A percentile compares a stretch with the other conserved stretches of the same genome.
These are phyloP conservation scores for Drosophila meridionalis DNA, from an alignment of 2,888 invertebrate genomes.

Conservation along the genomic window DNA sequence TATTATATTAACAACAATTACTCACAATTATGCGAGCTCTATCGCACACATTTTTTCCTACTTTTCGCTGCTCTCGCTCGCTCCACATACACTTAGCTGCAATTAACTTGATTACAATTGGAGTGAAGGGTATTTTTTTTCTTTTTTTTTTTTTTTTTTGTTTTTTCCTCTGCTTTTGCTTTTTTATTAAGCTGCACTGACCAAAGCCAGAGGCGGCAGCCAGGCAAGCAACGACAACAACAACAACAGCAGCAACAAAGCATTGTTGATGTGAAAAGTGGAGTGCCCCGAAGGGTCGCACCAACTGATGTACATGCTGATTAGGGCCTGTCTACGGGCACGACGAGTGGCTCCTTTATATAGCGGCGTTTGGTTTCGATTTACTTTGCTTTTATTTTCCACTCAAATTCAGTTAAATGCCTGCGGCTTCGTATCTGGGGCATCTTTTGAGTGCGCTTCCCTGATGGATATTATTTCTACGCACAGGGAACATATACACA, in stretches of 20 bases:
- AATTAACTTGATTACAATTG: slow-evolving; percentile 78
- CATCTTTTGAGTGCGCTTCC: slow-evolving; percentile 54
- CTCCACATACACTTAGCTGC: slow-evolving; percentile 32
- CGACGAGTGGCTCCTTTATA: slow-evolving; percentile 33
- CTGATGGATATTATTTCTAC: slow-evolving; percentile 63
- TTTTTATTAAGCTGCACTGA: slow-evolving; percentile 23
- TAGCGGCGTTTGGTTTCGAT: slow-evolving; percentile 45
- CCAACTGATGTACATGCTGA: slow-evolving; percentile 51
- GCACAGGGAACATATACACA: slow-evolving; percentile 13
- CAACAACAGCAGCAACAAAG: slow-evolving; percentile 19
- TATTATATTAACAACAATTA: slow-evolving; percentile 78
- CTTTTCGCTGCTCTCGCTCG: neutral
- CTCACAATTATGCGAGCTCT: slow-evolving; percentile 70
- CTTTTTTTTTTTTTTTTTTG: neutral
- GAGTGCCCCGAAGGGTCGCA: slow-evolving; percentile 10
- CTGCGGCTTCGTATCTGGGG: slow-evolving; percentile 61
- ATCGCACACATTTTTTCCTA: slow-evolving; percentile 12
- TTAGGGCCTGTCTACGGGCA: slow-evolving; percentile 44
- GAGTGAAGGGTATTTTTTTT: slow-evolving; percentile 27
- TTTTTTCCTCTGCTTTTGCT: slow-evolving; percentile 4
- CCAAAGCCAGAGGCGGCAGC: neutral
- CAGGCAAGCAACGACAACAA: neutral
- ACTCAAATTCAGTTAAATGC: slow-evolving; percentile 76
- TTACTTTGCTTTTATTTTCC: slow-evolving; percentile 61
- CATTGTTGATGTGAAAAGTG: slow-evolving; percentile 11